phyloP scores from a whole-genome alignment of 2,888 invertebrate genomes.

The Venusia cambrica region DNA sequence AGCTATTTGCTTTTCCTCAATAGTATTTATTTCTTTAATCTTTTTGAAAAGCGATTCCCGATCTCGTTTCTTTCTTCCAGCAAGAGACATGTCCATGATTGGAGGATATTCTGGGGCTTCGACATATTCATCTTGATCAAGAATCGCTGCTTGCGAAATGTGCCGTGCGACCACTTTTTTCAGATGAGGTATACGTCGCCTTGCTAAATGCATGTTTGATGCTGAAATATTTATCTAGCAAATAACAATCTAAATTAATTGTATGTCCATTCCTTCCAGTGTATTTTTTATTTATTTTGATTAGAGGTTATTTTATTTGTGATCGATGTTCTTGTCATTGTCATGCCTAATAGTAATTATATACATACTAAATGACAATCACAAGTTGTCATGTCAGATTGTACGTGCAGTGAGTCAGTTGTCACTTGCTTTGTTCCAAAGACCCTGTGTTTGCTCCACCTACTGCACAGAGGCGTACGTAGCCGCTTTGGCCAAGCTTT shows the following conservation, averaged over 20 bases:
- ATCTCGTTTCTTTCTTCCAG: conserved; percentile 70
- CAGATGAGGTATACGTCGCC: conserved; percentile 54
- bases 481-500: no score
- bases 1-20: conserved; percentile 92
- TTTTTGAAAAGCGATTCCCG: conserved; percentile 75
- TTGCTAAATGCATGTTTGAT: conserved; percentile 60
- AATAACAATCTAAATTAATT: no score
- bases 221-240: no score
- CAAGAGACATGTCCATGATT: conserved; percentile 81
- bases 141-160: conserved; percentile 48
- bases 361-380: no score
- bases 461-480: no score
- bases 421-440: no score
- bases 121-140: conserved; percentile 64
- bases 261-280: no score
- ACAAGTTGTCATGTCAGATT: no score
- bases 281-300: conserved; percentile 1
- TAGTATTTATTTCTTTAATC: conserved; percentile 84
- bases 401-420: no score
- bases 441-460: no score
- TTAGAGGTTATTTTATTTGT: conserved; percentile 33
- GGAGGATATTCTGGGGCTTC: conserved; percentile 79
- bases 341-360: no score
- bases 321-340: no score
- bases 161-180: conserved; percentile 44